phyloP scores from a whole-genome alignment of 2,888 invertebrate genomes.

The Blera fallax region DNA sequence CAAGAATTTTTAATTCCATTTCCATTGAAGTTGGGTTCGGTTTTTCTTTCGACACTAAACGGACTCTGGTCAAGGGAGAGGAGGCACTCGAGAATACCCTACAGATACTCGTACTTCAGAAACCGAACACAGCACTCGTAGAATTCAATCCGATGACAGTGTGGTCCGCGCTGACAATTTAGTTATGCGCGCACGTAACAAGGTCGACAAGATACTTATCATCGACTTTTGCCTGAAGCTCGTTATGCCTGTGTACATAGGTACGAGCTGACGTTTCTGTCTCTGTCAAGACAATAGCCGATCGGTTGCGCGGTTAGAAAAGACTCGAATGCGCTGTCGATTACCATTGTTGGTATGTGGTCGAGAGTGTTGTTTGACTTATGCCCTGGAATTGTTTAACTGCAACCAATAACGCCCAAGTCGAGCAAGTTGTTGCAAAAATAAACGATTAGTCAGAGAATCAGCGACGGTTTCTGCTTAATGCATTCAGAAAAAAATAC shows the following conservation, averaged over 20 bases:
- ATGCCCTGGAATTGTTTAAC: no score
- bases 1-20: constrained; percentile 42
- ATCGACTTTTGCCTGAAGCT: constrained; percentile 4
- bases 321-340: constrained; percentile 23
- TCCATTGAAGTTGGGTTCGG: constrained; percentile 50
- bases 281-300: constrained; percentile 19
- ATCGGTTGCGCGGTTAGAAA: constrained; percentile 20
- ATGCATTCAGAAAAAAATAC: background rate
- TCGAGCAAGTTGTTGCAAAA: background rate
- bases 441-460: constrained; percentile 26
- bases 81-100: no score
- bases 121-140: background rate
- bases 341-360: background rate
- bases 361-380: background rate
- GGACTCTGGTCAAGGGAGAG: constrained; percentile 25
- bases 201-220: constrained; percentile 65
- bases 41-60: background rate
- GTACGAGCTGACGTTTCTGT: background rate
- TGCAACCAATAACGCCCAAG: constrained; percentile 13
- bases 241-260: constrained; percentile 18
- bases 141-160: constrained; percentile 2
- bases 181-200: constrained; percentile 55
- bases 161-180: constrained; percentile 25
- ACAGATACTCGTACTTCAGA: background rate
- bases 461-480: background rate